These are phyloP conservation scores for Triops cancriformis DNA, from an alignment of 1,140 invertebrate species.

Conservation along the genomic window DNA sequence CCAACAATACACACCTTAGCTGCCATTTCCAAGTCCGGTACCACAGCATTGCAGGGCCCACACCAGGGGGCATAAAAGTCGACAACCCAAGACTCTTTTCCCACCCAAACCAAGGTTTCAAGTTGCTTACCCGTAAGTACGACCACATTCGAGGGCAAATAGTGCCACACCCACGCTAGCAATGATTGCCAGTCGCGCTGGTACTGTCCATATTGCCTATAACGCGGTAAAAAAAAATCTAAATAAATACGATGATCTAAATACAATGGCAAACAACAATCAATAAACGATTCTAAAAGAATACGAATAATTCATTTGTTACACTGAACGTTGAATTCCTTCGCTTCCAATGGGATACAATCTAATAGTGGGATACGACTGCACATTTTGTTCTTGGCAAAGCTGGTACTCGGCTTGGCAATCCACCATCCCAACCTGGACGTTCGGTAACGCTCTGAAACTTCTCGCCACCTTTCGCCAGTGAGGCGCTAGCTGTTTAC, in stretches of 20 bases:
- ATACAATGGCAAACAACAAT: not conserved
- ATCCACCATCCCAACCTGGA: constrained; percentile 46
- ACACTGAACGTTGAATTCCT: constrained; percentile 28
- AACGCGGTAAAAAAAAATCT: constrained; percentile 33
- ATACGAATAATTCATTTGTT: constrained; percentile 40
- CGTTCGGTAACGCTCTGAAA: constrained; percentile 31
- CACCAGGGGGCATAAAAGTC: constrained; percentile 72
- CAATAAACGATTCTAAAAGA: constrained; percentile 37
- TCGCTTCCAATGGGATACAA: constrained; percentile 50
- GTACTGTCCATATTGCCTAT: constrained; percentile 52
- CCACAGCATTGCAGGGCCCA: constrained; percentile 58
- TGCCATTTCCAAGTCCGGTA: constrained; percentile 56
- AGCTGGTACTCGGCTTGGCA: constrained; percentile 51
- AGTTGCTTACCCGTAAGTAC: constrained; percentile 38
- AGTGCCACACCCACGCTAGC: constrained; percentile 51
- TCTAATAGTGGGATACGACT: constrained; percentile 61
- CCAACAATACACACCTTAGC: constrained; percentile 45
- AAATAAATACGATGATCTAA: constrained; percentile 25
- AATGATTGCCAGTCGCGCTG: constrained; percentile 50
- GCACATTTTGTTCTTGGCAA: constrained; percentile 50
- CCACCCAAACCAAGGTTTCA: constrained; percentile 37
- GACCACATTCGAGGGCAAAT: constrained; percentile 46
- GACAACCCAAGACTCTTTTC: constrained; percentile 50
- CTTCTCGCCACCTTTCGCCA: constrained; percentile 52
- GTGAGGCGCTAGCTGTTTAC: constrained; percentile 52